Evolutionary conservation across 2,797 vertebrate genomes (phyloP), one percentile per base, ranked within the genome.

Genomic region (Chaetodon trifasciatus): DNA sequence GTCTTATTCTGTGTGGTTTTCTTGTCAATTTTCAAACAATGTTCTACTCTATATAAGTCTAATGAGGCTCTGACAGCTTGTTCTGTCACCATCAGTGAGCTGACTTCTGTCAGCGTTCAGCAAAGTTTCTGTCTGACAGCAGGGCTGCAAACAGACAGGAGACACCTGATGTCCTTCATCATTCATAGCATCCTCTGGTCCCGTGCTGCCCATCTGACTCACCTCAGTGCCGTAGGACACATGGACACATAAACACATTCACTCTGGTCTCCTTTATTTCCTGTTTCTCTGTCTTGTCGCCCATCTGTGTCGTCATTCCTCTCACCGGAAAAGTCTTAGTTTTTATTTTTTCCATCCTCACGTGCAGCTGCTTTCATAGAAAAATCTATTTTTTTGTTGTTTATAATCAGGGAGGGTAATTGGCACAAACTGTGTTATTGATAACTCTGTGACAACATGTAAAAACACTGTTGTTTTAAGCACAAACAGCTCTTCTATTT

Each of bases 71-170:
- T 57, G 24, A 58, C 63, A 63, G 61, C 15, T 70, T 73, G 65
- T 73, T 66, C 79, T 84, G 61, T 82, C 61, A 39, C 78, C 74
- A 70, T 79, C 70, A 69, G 68, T 79, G 49, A 67, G 44, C 74
- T 74, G 23, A 79, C 62, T 70, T 58, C 72, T 28, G 68, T 78
- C 77, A 78, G 88, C 66, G 53, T 85, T 83, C 49, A 86, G 87
- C 73, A 80, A 85, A 90, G 88, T 88, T 92, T 92, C 74, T 85
- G 61, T 78, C 69, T 78, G 84, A 55, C 79, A 83, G 80, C 82
- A 55, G 55, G 60, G 28, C 57, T 32, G 52, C 87, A 70, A 76
- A 60, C 63, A 61, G 58, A 78, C 77, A 87, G 78, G 82, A 68
- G 65, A 86, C 89, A 83, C 79, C 80, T 84, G 74, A 86, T 89